A percentile compares a stretch with the other conserved stretches of the same genome.
Evolutionary conservation across 2,888 invertebrate species (phyloP).

Genomic region (Amblyjoppa fuscipennis): DNA sequence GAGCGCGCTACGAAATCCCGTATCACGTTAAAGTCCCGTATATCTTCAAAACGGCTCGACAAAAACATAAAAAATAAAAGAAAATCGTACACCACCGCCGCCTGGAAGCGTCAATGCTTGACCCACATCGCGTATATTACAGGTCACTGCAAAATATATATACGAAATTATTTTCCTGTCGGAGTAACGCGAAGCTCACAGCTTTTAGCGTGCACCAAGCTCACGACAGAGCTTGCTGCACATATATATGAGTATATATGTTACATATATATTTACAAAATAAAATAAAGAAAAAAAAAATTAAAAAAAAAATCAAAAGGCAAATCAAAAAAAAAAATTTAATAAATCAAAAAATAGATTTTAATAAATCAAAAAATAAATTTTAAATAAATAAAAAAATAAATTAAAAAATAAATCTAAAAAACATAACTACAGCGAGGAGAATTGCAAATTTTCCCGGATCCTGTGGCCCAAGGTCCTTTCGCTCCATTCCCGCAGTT

Average conservation of each 20-base stretch:
- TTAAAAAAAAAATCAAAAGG: not conserved
- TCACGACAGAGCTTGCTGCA: slow-evolving; percentile 1
- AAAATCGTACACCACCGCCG: not conserved
- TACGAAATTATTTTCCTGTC: too few species aligned
- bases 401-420: not conserved
- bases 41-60: not conserved
- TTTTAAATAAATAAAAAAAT: not conserved
- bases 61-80: not conserved
- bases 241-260: not conserved
- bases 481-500: slow-evolving; percentile 35
- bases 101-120: not conserved
- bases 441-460: slow-evolving; percentile 57
- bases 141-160: not conserved
- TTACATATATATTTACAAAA: not conserved
- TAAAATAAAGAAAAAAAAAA: not conserved
- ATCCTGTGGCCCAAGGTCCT: slow-evolving; percentile 46
- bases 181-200: not conserved
- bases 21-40: not conserved
- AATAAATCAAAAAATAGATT: not conserved
- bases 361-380: not conserved
- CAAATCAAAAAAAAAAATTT: not conserved
- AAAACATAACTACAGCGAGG: slow-evolving; percentile 24
- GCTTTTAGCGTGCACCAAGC: slow-evolving; percentile 14
- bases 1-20: not conserved
- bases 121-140: not conserved